Conservation (phyloP, 2,888 invertebrate species). For the Hyposoter dolosus region DNA sequence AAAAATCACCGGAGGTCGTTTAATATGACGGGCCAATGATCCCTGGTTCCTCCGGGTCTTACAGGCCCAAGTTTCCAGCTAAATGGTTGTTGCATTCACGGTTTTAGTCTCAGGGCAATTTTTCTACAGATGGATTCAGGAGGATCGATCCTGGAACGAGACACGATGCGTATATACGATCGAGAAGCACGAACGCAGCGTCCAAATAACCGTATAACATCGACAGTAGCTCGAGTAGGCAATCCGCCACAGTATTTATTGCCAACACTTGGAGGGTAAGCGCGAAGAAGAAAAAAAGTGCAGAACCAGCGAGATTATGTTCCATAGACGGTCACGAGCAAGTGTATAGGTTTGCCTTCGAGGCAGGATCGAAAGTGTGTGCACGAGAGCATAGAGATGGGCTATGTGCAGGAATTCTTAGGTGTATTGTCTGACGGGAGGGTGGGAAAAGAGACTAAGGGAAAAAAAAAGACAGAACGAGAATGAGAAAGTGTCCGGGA, state of each 20-base stretch:
- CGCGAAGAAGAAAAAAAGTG: constrained; percentile 74
- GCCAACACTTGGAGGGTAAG: constrained; percentile 72
- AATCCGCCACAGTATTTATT: constrained; percentile 77
- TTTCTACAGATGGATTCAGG: neutral
- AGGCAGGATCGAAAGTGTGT: constrained; percentile 23
- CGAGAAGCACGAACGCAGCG: constrained; percentile 37
- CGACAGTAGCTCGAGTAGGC: constrained; percentile 58
- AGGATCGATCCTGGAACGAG: neutral
- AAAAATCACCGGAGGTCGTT: neutral
- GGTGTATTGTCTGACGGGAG: constrained; percentile 49
- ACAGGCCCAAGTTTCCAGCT: neutral
- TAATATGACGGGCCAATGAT: neutral
- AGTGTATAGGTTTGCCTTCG: constrained; percentile 32
- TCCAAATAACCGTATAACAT: constrained; percentile 55
- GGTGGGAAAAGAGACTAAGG: constrained; percentile 43
- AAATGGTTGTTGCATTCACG: neutral
- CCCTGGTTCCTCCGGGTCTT: neutral
- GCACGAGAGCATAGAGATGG: constrained; percentile 19
- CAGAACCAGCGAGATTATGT: constrained; percentile 77
- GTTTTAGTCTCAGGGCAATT: neutral
- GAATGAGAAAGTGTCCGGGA: constrained; percentile 13
- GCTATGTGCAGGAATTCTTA: constrained; percentile 43
- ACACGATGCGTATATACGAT: neutral
- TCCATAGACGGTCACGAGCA: constrained; percentile 17
- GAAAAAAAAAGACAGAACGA: constrained; percentile 1